Evolutionary conservation across 1,140 invertebrate species (phyloP).

Genomic region (Trissolcus basalis): DNA sequence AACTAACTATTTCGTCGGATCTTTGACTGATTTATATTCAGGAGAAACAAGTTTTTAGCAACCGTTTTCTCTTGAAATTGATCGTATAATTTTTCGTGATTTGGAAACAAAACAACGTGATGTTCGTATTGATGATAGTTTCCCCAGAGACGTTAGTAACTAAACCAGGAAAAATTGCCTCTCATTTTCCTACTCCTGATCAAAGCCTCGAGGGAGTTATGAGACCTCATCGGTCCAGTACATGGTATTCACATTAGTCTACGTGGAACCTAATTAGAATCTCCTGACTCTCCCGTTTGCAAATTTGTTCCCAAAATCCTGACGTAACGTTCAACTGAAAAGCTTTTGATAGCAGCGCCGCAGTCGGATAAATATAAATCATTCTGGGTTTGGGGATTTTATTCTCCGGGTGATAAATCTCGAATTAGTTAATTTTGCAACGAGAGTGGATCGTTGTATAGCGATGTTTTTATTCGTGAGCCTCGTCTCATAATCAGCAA

Average conservation of each 20-base stretch:
- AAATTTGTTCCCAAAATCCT: background rate
- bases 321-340: background rate
- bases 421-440: no score
- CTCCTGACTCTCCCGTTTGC: slow-evolving; percentile 9
- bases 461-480: no score
- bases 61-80: no score
- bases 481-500: no score
- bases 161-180: slow-evolving; percentile 26
- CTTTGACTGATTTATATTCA: no score
- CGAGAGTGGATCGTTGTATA: no score
- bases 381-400: no score
- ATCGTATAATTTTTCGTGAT: slow-evolving; percentile 22
- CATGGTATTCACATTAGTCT: slow-evolving; percentile 50
- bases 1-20: no score
- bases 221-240: slow-evolving; percentile 47
- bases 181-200: slow-evolving; percentile 30
- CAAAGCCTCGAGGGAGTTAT: slow-evolving; percentile 38
- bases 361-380: no score
- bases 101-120: slow-evolving; percentile 15
- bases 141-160: slow-evolving; percentile 37
- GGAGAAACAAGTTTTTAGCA: no score
- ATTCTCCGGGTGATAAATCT: no score
- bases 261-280: slow-evolving; percentile 47
- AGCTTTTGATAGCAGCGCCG: background rate
- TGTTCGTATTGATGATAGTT: slow-evolving; percentile 18